These are phyloP conservation scores for Ptilonorhynchus violaceus DNA, from an alignment of 2,113 vertebrate genomes.

Conservation along the genomic window DNA sequence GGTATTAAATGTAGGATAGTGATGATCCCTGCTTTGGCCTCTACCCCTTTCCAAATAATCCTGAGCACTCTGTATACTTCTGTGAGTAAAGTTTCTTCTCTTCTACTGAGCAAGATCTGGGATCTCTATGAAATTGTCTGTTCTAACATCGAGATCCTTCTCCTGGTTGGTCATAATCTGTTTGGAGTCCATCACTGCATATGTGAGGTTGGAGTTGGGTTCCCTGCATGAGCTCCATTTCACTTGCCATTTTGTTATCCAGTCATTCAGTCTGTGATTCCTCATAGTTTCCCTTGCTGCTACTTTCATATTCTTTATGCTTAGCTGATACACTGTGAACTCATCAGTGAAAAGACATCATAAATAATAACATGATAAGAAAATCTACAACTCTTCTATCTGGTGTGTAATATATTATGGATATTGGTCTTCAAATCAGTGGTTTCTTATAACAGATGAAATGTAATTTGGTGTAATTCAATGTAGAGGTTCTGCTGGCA, in stretches of 20 bases:
- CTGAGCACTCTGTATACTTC: not conserved
- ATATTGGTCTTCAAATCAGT: not conserved
- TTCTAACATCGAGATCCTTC: not conserved
- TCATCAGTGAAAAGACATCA: not conserved
- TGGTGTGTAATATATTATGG: not conserved
- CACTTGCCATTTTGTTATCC: not conserved
- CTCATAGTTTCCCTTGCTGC: not conserved
- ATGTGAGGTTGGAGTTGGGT: not conserved
- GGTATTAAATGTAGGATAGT: not conserved
- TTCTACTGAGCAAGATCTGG: not conserved
- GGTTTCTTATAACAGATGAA: not conserved
- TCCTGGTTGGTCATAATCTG: not conserved
- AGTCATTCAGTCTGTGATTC: not conserved
- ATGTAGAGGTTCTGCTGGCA: not conserved
- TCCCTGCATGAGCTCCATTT: not conserved
- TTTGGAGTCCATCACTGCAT: not conserved
- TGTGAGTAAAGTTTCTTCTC: not conserved
- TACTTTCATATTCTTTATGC: not conserved
- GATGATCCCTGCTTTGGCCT: not conserved
- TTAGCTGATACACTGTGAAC: not conserved
- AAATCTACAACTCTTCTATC: not conserved
- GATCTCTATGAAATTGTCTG: not conserved
- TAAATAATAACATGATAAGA: not conserved
- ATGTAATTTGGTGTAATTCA: not conserved
- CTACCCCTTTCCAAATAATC: not conserved